Evolutionary conservation across 2,113 vertebrate genomes (phyloP).

Genomic region (Cinclus cinclus): DNA sequence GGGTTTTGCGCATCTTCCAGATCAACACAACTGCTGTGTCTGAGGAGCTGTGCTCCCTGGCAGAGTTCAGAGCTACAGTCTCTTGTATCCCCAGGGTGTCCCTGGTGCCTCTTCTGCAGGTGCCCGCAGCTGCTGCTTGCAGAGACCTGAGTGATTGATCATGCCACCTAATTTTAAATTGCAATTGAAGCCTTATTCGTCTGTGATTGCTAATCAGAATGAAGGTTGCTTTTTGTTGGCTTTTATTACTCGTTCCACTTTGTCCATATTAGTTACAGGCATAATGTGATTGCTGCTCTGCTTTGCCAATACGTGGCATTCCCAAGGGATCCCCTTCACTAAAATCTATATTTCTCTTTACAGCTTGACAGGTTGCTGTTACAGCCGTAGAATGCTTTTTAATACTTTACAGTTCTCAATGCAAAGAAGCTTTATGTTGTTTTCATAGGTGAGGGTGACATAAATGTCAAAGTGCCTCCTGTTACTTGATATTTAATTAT

Average conservation of each 20-base stretch:
- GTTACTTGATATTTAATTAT: constrained; percentile 49
- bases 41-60: background rate
- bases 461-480: constrained; percentile 16
- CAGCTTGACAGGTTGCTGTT: background rate
- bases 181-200: constrained; percentile 2
- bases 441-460: constrained; percentile 18
- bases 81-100: fast-evolving
- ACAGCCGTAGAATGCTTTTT: background rate
- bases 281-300: constrained; percentile 8
- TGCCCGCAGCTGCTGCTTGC: fast-evolving
- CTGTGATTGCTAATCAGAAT: background rate
- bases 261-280: constrained; percentile 12
- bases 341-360: background rate
- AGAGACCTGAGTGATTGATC: background rate
- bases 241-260: constrained; percentile 31
- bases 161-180: background rate
- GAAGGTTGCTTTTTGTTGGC: background rate
- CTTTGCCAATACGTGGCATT: background rate
- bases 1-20: background rate
- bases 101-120: background rate
- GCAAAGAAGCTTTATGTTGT: background rate
- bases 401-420: background rate
- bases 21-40: fast-evolving
- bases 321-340: background rate
- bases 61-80: fast-evolving